Evolutionary conservation across 2,797 vertebrate species (phyloP).

Genomic region (Clarias fuscus): DNA sequence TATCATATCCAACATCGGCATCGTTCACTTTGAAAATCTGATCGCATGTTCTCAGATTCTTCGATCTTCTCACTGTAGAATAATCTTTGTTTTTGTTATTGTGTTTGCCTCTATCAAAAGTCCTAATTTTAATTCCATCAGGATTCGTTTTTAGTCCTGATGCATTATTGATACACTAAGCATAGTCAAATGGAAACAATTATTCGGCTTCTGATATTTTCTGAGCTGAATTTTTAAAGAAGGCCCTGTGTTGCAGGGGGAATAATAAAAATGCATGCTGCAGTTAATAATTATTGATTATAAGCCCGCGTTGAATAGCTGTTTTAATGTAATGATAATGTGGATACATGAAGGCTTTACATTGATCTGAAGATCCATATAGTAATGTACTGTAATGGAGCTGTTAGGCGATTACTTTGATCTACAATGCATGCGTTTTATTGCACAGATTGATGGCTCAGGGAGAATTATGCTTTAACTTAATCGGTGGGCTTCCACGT

Average conservation of each 20-base stretch:
- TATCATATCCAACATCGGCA: neutral
- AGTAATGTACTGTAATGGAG: conserved; percentile 74
- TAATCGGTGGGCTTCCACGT: conserved; percentile 24
- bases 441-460: conserved; percentile 36
- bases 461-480: conserved; percentile 36
- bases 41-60: neutral
- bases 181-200: neutral
- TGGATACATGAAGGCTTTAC: conserved; percentile 61
- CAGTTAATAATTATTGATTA: conserved; percentile 50
- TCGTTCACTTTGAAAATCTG: neutral
- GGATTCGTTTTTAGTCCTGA: neutral
- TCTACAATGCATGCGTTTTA: conserved; percentile 37
- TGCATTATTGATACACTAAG: neutral
- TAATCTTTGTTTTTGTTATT: neutral
- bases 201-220: neutral
- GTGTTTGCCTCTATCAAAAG: neutral
- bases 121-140: neutral
- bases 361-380: conserved; percentile 77
- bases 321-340: conserved; percentile 64
- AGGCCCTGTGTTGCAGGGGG: neutral
- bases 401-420: conserved; percentile 53
- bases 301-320: conserved; percentile 50
- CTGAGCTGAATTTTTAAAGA: neutral
- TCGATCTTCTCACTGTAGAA: neutral
- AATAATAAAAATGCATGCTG: conserved; percentile 10